Conservation (phyloP, 1,140 invertebrate genomes). For the Apocrypta bakeri region DNA sequence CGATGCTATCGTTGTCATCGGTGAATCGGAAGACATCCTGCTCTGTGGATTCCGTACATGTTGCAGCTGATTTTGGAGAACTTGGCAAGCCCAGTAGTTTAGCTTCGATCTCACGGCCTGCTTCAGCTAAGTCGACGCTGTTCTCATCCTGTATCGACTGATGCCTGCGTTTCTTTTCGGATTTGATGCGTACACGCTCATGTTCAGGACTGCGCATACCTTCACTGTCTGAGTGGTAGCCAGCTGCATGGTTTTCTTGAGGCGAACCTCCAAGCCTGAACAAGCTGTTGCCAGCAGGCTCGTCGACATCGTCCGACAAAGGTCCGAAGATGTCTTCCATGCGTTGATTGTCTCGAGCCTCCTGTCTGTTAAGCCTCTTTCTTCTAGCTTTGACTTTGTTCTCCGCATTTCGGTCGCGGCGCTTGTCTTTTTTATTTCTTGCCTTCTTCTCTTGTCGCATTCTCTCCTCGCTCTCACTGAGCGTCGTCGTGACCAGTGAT, state of each 20-base stretch:
- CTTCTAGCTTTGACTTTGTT: conserved; percentile 77
- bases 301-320: conserved; percentile 82
- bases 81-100: conserved; percentile 79
- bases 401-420: conserved; percentile 79
- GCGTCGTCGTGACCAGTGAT: conserved; percentile 67
- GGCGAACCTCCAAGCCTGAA: conserved; percentile 61
- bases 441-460: conserved; percentile 74
- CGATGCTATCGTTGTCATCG: conserved; percentile 78
- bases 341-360: conserved; percentile 75
- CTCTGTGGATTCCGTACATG: conserved; percentile 70
- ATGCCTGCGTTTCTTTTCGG: conserved; percentile 81
- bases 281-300: conserved; percentile 63
- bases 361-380: conserved; percentile 74
- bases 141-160: conserved; percentile 80
- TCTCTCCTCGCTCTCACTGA: conserved; percentile 76
- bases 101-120: conserved; percentile 86
- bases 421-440: conserved; percentile 82
- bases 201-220: conserved; percentile 65
- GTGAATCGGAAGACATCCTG: conserved; percentile 77
- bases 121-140: conserved; percentile 86
- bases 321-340: conserved; percentile 93
- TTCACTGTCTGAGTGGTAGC: conserved; percentile 65
- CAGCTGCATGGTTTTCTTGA: conserved; percentile 64
- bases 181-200: conserved; percentile 71
- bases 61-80: conserved; percentile 63